Conservation (phyloP, 2,797 vertebrate genomes). For the Sebastes iracundus region DNA sequence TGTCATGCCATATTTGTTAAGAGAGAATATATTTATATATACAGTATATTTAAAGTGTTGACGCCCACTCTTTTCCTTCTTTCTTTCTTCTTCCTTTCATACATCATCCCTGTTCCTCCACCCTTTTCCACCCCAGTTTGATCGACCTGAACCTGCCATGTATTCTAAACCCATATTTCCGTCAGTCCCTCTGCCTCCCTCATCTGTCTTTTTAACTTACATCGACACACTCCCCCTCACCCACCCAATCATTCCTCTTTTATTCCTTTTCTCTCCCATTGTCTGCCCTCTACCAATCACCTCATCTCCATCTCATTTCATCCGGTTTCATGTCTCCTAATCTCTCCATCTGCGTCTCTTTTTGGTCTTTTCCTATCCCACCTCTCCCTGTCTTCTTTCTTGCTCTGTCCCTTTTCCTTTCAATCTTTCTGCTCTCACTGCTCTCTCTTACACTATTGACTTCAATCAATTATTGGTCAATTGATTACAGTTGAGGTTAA, state of each 20-base stretch:
- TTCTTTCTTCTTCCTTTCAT: background rate
- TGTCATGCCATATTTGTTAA: too few species aligned
- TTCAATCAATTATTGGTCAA: conserved; percentile 35
- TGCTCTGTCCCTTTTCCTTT: background rate
- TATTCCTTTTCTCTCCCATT: background rate
- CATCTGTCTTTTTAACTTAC: conserved; percentile 45
- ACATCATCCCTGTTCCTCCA: background rate
- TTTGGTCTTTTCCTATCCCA: background rate
- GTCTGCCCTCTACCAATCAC: conserved; percentile 42
- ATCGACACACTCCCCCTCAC: background rate
- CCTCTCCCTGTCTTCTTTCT: background rate
- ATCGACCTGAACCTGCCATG: conserved; percentile 19
- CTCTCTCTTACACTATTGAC: conserved; percentile 14
- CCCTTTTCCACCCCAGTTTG: conserved; percentile 1
- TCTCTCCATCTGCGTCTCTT: conserved; percentile 8
- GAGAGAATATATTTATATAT: too few species aligned
- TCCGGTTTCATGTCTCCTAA: conserved; percentile 14
- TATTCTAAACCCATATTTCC: conserved; percentile 27
- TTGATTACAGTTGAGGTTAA: conserved; percentile 32
- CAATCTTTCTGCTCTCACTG: background rate
- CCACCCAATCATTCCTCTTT: conserved; percentile 3
- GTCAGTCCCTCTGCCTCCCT: conserved; percentile 19
- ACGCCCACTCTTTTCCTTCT: background rate
- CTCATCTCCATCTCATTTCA: conserved; percentile 25
- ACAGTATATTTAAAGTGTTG: too few species aligned